These are phyloP conservation scores for Alcedo atthis DNA, from an alignment of 2,797 vertebrate species.

Conservation along the genomic window DNA sequence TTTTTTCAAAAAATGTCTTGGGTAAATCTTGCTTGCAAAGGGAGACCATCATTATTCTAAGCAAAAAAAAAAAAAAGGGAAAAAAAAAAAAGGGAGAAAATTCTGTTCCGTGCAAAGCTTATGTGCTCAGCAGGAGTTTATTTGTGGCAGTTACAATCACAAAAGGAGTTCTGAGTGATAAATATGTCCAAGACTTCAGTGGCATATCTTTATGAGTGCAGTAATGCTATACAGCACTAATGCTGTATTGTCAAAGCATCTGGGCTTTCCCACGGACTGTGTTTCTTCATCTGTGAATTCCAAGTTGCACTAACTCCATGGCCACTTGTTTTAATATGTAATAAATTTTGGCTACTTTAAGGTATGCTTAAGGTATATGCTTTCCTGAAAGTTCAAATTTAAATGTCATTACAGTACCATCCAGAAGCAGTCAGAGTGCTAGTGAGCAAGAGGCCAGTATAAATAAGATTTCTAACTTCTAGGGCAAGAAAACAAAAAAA, in stretches of 20 bases:
- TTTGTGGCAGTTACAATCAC: constrained; percentile 35
- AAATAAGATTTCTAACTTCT: neutral
- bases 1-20: constrained; percentile 33
- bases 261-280: neutral
- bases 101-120: constrained; percentile 42
- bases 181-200: constrained; percentile 29
- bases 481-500: neutral
- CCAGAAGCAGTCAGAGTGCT: neutral
- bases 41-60: constrained; percentile 35
- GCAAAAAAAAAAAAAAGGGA: constrained; percentile 1
- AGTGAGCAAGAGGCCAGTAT: neutral
- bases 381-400: neutral
- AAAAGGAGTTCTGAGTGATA: constrained; percentile 51
- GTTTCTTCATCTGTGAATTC: neutral
- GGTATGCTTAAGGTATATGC: neutral
- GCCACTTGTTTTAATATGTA: neutral
- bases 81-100: neutral
- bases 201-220: constrained; percentile 19
- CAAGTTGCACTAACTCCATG: neutral
- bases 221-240: neutral
- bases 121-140: constrained; percentile 49
- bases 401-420: neutral
- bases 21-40: constrained; percentile 37
- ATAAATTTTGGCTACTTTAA: neutral
- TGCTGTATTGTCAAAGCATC: neutral